Conservation (phyloP, 2,113 vertebrate genomes). For the Glaucidium brasilianum region DNA sequence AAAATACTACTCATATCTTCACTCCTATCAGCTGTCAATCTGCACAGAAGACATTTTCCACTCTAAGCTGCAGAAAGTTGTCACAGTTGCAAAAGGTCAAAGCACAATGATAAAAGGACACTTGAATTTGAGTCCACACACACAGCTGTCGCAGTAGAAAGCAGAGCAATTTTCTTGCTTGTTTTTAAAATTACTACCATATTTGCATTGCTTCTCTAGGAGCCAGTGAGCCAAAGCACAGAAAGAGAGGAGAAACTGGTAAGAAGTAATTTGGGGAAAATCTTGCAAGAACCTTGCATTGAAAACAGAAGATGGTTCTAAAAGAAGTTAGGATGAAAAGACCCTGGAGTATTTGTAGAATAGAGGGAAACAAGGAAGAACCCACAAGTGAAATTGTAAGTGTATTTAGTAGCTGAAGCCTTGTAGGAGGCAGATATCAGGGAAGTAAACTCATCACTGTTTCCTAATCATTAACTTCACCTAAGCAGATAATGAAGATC, state of each 20-base stretch:
- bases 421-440: neutral
- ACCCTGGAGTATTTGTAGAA: neutral
- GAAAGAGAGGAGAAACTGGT: neutral
- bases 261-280: neutral
- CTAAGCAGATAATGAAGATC: neutral
- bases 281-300: neutral
- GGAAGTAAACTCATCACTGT: neutral
- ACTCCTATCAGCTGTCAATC: neutral
- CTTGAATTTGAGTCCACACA: neutral
- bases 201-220: neutral
- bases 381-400: neutral
- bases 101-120: neutral
- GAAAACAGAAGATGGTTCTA: neutral
- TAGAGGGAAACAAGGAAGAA: neutral
- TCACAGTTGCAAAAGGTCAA: neutral
- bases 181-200: neutral
- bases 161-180: neutral
- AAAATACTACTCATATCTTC: constrained; percentile 34
- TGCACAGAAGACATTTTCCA: neutral
- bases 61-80: neutral
- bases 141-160: neutral
- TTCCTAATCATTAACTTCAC: neutral
- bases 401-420: neutral
- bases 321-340: neutral
- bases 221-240: neutral